phyloP scores from a whole-genome alignment of 2,113 vertebrate species.

The Sinocyclocheilus anshuiensis region DNA sequence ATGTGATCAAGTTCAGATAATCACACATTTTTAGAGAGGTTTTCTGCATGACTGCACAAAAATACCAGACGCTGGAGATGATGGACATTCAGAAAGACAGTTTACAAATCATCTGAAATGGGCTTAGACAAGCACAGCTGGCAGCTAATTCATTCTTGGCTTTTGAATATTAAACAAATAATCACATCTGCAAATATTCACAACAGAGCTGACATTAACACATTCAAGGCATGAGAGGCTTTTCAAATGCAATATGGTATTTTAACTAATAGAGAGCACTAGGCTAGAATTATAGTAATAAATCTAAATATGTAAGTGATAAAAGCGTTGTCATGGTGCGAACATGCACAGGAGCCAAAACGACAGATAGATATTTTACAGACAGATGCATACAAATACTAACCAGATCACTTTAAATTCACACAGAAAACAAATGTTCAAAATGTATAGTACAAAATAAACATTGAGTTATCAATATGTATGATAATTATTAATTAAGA shows the following conservation, averaged over 20 bases:
- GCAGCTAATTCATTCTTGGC: not conserved
- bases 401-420: too few relatives aligned
- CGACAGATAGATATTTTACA: not conserved
- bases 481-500: not conserved
- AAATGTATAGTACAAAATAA: too few relatives aligned
- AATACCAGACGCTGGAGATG: not conserved
- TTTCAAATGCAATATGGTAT: not conserved
- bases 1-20: not conserved
- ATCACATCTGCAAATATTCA: not conserved
- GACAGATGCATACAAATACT: too few relatives aligned
- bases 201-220: not conserved
- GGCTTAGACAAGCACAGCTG: conserved; percentile 38
- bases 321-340: not conserved
- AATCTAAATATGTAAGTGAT: not conserved
- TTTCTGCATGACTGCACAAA: conserved; percentile 27
- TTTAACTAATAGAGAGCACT: not conserved
- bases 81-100: conserved; percentile 17
- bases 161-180: conserved; percentile 38
- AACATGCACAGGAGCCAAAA: not conserved
- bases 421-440: too few relatives aligned
- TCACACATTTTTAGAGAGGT: not conserved
- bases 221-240: not conserved
- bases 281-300: not conserved
- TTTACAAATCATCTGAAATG: conserved; percentile 30
- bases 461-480: too few relatives aligned